Conservation (phyloP, 2,797 vertebrate genomes). For the Epinephelus awoara region DNA sequence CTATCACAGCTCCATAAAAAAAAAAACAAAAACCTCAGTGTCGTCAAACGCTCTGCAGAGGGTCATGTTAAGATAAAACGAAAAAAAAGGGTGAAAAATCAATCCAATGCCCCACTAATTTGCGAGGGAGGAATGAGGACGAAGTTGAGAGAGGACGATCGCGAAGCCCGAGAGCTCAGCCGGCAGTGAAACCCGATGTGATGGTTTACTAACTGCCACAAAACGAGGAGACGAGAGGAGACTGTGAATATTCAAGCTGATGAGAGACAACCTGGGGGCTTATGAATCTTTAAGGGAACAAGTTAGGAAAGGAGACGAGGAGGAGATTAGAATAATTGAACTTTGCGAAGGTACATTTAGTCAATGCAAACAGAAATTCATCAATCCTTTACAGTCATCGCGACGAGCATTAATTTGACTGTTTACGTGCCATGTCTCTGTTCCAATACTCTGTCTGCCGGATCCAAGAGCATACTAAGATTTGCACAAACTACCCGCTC, state of each 20-base stretch:
- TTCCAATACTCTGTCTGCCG: constrained; percentile 18
- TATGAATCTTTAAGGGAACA: constrained; percentile 52
- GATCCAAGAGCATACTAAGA: constrained; percentile 39
- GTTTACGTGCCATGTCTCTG: constrained; percentile 16
- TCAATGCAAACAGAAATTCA: constrained; percentile 24
- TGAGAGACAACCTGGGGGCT: constrained; percentile 49
- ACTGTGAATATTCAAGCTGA: constrained; percentile 50
- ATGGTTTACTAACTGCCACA: constrained; percentile 42
- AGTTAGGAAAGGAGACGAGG: constrained; percentile 17
- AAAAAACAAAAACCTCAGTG: constrained; percentile 6
- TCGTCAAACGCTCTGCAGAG: constrained; percentile 49
- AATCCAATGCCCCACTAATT: constrained; percentile 57
- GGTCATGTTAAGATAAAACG: constrained; percentile 62
- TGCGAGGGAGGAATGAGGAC: constrained; percentile 49
- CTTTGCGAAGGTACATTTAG: neutral
- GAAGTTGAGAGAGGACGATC: constrained; percentile 35
- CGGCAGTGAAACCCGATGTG: constrained; percentile 42
- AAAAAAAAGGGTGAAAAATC: constrained; percentile 57
- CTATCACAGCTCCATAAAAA: constrained; percentile 58
- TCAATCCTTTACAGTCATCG: constrained; percentile 16
- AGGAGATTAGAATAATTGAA: constrained; percentile 10
- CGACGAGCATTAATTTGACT: constrained; percentile 22
- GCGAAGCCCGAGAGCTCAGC: constrained; percentile 15
- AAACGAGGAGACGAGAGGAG: constrained; percentile 19
- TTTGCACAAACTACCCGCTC: constrained; percentile 35